Evolutionary conservation across 2,888 invertebrate genomes (phyloP).

Genomic region (Adelognathus sp.): DNA sequence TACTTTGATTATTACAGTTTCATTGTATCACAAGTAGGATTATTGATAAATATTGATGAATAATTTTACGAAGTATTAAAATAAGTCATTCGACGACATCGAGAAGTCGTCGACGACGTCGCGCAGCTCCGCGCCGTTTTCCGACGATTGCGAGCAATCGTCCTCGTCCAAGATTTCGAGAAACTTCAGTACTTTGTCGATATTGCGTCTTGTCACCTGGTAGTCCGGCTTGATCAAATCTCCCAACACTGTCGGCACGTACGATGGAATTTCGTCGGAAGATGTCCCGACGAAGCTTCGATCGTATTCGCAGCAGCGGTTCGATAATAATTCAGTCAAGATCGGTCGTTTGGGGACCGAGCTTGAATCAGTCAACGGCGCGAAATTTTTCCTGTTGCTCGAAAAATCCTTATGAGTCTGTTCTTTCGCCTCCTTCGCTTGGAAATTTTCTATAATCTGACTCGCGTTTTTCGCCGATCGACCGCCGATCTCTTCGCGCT

Average conservation of each 20-base stretch:
- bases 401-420: neutral
- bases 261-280: neutral
- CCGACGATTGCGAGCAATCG: neutral
- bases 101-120: neutral
- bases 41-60: neutral
- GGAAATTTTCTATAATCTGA: neutral
- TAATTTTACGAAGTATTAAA: neutral
- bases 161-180: slow-evolving; percentile 4
- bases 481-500: neutral
- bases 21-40: too few relatives aligned
- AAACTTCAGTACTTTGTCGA: slow-evolving; percentile 6
- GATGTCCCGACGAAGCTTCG: too few relatives aligned
- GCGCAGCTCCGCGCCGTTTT: neutral
- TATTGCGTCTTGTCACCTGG: neutral
- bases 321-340: slow-evolving; percentile 18
- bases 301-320: slow-evolving; percentile 47
- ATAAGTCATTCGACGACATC: neutral
- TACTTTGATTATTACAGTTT: neutral
- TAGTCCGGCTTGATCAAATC: neutral
- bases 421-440: neutral
- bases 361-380: neutral
- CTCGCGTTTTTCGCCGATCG: neutral
- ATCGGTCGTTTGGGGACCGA: too few relatives aligned
- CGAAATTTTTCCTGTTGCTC: neutral
- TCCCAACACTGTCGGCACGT: neutral